Base-by-base conservation (phyloP, 2,113 vertebrate species). In the Malurus cyaneus region DNA sequence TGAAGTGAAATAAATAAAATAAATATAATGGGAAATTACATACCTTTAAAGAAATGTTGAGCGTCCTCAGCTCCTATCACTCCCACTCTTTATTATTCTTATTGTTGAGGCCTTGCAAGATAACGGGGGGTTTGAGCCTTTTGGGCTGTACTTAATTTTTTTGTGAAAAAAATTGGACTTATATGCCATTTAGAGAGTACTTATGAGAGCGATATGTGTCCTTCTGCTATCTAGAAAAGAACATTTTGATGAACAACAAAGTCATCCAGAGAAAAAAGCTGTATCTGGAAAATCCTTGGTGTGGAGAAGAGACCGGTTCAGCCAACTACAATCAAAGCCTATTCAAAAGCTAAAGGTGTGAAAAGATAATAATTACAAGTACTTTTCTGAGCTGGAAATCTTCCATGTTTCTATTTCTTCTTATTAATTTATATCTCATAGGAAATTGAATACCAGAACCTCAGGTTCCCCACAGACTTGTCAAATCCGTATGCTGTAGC, bases 401-500 rank as follows among this genome's bases (percentile, higher is more conserved):
- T 78, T 80, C 57, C 67, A 78, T 67, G 18, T 61, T 88, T 88
- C 49, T 86, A 12, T 69, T 94, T 80, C 64, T 80, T 86, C 49
- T 36, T 82, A 17, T 86, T 91, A n/a, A 87, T 94, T 96, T 86
- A 54, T 96, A 14, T 95, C 73, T 88, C 8, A 5, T 84, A 98
- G 98, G 93, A 97, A 74, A 97, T 97, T 52, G 96, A 97, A 77
- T 97, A 98, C 88, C 91, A 98, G 71, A 95, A 97, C 57, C 92
- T 96, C 66, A 96, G 96, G 92, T 97, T 98, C 78, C 96, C 96
- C 13, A 47, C 94, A 44, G 97, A 99, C 93, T 93, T 99, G 86
- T 98, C 96, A 56, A 99, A 98, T 89, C 98, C 98, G 6, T 97
- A 98, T 84, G 98, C 98, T 34, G 98, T 99, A 82, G 98, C 98